A percentile compares a stretch with the other conserved stretches of the same genome.
These are phyloP conservation scores for Tor tambroides DNA, from an alignment of 2,113 vertebrate species.

Conservation along the genomic window DNA sequence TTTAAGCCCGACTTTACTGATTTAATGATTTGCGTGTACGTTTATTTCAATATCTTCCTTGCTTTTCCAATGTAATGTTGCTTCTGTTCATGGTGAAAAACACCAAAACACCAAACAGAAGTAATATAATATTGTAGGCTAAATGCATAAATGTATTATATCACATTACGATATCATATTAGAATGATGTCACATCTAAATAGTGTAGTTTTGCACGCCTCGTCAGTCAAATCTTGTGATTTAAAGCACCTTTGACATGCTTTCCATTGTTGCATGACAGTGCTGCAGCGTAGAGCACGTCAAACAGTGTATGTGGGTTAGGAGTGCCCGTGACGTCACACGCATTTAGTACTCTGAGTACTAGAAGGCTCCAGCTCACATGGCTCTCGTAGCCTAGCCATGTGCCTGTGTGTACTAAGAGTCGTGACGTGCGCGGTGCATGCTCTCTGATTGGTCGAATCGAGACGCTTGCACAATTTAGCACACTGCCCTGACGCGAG, in stretches of 20 bases:
- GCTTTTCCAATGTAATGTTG: no score
- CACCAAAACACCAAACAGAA: no score
- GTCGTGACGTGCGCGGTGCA: neutral
- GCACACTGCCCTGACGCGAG: constrained; percentile 59
- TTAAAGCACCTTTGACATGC: neutral
- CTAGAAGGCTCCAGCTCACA: constrained; percentile 79
- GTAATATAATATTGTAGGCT: no score
- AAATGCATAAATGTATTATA: no score
- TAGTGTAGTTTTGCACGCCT: neutral
- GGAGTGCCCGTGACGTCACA: constrained; percentile 51
- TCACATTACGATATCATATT: no score
- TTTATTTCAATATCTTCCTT: no score
- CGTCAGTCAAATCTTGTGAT: neutral
- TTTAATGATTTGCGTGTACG: no score
- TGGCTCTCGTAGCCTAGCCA: constrained; percentile 80
- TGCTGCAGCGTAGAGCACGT: neutral
- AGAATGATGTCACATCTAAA: neutral
- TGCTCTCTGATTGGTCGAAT: constrained; percentile 60
- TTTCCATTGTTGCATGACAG: neutral
- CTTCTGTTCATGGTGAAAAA: no score
- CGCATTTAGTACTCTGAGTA: constrained; percentile 65
- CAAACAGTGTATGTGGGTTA: constrained; percentile 57
- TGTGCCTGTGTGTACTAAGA: constrained; percentile 85
- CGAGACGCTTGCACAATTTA: constrained; percentile 79
- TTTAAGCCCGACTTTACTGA: no score